These are phyloP conservation scores for Phoxinus dragarum DNA, from an alignment of 2,797 vertebrate genomes.

Conservation along the genomic window DNA sequence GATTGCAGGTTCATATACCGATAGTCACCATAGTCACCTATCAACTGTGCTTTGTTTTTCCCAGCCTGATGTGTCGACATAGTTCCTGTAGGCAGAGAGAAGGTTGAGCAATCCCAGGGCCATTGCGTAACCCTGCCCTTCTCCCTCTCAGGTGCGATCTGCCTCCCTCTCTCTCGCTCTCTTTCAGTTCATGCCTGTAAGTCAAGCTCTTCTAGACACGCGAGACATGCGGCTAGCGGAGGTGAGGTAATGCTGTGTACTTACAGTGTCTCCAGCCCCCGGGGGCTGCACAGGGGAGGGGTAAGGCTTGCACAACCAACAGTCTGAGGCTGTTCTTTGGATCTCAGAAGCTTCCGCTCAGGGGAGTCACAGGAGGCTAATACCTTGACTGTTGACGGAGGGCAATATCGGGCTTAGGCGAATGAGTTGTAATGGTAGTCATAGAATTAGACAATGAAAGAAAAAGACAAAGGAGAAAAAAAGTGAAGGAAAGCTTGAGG, in stretches of 20 bases:
- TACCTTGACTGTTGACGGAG: conserved; percentile 40
- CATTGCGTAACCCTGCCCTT: conserved; percentile 58
- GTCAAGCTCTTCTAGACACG: conserved; percentile 56
- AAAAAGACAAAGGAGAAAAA: background rate
- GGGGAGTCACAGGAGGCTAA: conserved; percentile 14
- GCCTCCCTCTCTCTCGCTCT: conserved; percentile 24
- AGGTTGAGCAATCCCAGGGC: conserved; percentile 62
- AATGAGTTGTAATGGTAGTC: conserved; percentile 23
- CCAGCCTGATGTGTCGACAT: conserved; percentile 60
- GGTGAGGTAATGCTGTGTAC: conserved; percentile 60
- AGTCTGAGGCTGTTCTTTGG: conserved; percentile 51
- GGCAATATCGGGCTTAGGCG: conserved; percentile 1
- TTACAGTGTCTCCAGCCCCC: conserved; percentile 46
- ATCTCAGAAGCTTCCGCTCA: conserved; percentile 42
- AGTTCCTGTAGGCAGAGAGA: conserved; percentile 59
- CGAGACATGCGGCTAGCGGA: conserved; percentile 40
- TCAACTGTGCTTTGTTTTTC: conserved; percentile 57
- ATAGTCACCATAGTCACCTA: conserved; percentile 59
- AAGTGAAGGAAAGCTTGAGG: background rate
- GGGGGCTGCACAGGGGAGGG: conserved; percentile 31
- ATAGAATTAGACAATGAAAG: conserved; percentile 27
- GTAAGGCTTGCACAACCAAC: conserved; percentile 56
- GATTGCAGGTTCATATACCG: conserved; percentile 51
- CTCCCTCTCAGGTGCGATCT: conserved; percentile 58
- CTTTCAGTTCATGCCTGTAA: conserved; percentile 47